Base-by-base conservation (phyloP, 2,113 vertebrate genomes). In the Rhinopomastus cyanomelas region DNA sequence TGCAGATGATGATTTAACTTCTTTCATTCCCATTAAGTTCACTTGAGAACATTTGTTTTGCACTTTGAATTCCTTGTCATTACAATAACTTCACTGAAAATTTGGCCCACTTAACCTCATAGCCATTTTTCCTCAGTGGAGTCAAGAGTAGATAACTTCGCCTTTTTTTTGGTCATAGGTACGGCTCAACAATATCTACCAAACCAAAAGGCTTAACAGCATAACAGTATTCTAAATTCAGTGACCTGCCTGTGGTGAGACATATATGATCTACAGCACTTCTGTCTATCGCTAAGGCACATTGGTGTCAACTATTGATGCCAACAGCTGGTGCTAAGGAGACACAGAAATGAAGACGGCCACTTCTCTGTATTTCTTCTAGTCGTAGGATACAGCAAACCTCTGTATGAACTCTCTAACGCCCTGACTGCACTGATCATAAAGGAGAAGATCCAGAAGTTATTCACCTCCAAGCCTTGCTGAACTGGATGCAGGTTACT, bases 151-250 rank as follows among this genome's bases (percentile, higher is more conserved):
- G 85, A 75, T 91, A 86, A 93, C 88, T n/a, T 48, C 88, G 53
- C 65, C 11, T 90, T 91, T 81, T 88, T 88, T 72, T 94, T 94
- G 92, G 49, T 90, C 86, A 73, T 55, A 44, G 71, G 68, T 81
- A 86, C 72, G 59, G 69, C 77, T 83, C 92, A 66, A 78, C 44
- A 88, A 76, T 84, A 90, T 42, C 85, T 78, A 72, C 42, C 88
- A 88, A 92, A 92, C 81, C 0, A 3, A 88, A 88, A 92, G 55
- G 68, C 73, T 65, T 87, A 84, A n/a, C 59, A 78, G 62, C 51
- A 52, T 90, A 84, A 91, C 69, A 75, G 57, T 51, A 53, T 75
- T 83, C 27, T 81, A 78, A 92, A 94, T 87, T 84, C 85, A 52
- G 26, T 90, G 80, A 69, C 73, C 74, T 83, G 42, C 81, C 71